Conservation (phyloP, 2,888 invertebrate species). For the Idaea biselata region DNA sequence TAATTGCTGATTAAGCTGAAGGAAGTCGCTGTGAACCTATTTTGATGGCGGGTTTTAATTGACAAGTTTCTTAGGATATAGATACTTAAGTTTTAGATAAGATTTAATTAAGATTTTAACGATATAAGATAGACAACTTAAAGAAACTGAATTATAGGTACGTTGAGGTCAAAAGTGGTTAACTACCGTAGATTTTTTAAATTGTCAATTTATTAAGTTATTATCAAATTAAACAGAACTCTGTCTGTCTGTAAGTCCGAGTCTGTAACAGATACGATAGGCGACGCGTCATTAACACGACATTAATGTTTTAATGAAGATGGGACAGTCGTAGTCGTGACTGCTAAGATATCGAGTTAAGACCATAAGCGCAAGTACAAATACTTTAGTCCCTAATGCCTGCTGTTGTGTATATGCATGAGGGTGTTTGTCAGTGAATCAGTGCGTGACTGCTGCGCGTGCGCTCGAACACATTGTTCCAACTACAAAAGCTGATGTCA, state of each 20-base stretch:
- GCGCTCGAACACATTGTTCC: constrained; percentile 55
- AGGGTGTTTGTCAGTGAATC: constrained; percentile 46
- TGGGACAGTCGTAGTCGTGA: constrained; percentile 46
- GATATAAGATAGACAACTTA: not conserved
- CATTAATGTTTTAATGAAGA: not conserved
- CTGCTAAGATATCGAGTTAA: constrained; percentile 35
- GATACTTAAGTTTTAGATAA: not conserved
- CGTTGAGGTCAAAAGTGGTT: no score
- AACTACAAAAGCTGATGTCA: constrained; percentile 70
- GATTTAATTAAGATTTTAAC: not conserved
- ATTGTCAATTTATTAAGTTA: no score
- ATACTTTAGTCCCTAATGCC: constrained; percentile 41
- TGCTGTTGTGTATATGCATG: constrained; percentile 25
- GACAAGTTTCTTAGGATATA: not conserved
- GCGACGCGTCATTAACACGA: not conserved
- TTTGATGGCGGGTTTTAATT: not conserved
- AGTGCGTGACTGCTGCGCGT: constrained; percentile 63
- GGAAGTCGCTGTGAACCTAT: not conserved
- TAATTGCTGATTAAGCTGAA: constrained; percentile 4
- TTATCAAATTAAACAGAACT: no score
- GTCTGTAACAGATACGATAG: not conserved
- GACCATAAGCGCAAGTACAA: constrained; percentile 37
- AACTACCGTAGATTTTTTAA: no score
- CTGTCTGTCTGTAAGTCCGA: not conserved
- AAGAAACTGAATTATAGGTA: not conserved